These are phyloP conservation scores for Arion vulgaris DNA, from an alignment of 1,140 invertebrate genomes.

Conservation along the genomic window DNA sequence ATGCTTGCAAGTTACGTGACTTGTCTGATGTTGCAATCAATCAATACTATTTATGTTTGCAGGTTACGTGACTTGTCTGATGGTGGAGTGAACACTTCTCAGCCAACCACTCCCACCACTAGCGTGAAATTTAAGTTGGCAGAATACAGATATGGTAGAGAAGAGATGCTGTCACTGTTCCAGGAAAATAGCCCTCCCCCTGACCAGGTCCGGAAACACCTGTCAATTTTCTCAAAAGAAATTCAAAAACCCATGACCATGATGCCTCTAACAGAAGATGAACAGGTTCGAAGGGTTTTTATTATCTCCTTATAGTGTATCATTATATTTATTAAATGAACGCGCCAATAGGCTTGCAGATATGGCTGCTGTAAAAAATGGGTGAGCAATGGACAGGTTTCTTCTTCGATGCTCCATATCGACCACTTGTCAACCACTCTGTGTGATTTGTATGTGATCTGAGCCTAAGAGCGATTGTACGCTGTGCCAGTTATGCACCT, in stretches of 20 bases:
- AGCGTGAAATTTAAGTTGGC: conserved; percentile 77
- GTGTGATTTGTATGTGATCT: too few relatives aligned
- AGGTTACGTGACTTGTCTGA: conserved; percentile 75
- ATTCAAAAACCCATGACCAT: conserved; percentile 84
- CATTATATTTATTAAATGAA: too few relatives aligned
- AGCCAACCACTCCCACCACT: conserved; percentile 68
- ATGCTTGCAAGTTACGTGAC: conserved; percentile 71
- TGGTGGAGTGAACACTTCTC: conserved; percentile 66
- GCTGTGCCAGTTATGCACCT: too few relatives aligned
- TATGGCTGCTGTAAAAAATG: too few relatives aligned
- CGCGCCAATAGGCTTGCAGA: too few relatives aligned
- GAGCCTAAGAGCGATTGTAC: too few relatives aligned
- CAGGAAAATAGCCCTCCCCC: conserved; percentile 80
- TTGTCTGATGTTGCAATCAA: conserved; percentile 73
- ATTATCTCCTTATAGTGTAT: too few relatives aligned
- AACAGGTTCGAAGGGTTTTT: conserved; percentile 76
- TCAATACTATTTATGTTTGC: too few relatives aligned
- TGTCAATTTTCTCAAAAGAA: conserved; percentile 82
- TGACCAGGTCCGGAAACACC: conserved; percentile 77
- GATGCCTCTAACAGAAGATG: conserved; percentile 84
- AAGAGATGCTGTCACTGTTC: conserved; percentile 90
- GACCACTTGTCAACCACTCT: too few relatives aligned
- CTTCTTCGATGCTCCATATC: too few relatives aligned
- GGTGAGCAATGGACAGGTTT: too few relatives aligned
- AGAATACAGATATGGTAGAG: conserved; percentile 86